Evolutionary conservation across 1,140 invertebrate genomes (phyloP), one percentile per base, ranked within the genome.

Genomic region (Eciton burchellii): DNA sequence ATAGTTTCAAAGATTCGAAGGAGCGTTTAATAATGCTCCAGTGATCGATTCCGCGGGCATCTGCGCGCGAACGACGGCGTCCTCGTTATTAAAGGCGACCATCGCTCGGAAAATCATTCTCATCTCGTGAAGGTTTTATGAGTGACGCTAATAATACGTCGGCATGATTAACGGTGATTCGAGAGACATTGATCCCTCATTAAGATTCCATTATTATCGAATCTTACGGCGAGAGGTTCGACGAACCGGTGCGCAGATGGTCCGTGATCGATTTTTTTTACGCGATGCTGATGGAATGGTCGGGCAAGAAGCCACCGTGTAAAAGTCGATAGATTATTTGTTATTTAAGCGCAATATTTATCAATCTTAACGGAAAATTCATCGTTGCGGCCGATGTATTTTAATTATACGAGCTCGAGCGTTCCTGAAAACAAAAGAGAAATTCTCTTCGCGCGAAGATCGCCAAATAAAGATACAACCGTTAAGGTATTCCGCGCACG

Each of bases 41-140:
- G 19, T 54, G 62, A 79, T 79, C 74, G 52, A 79, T 79, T 77
- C 47, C 9, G 21, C 19, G 11, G 24, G 47, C 24, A 81, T 16
- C 60, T 41, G 45, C 59, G 45, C 52, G 70, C 54, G 21, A 54
- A 81, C 35, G 70, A 72, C 74, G 41, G 70, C 54, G 49, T 81
- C 56, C 72, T 57, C 68, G 66, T 81, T 63, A 71, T 82, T 70
- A 73, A 59, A 60, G 49, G 52, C 70, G 26, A 82, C 49, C 45
- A 57, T 71, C 68, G 66, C 41, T 79, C 45, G 77, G 66, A 81
- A 82, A 84, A 82, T 73, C 59, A 60, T 52, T 65, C 47, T 16
- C 60, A 19, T 65, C 21, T 21, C 11, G 47, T 54, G 81, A 63
- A 71, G 6, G n/a, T 84, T 81, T 65, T 72, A 54, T 57, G 35